Evolutionary conservation across 2,888 invertebrate species (phyloP).

Genomic region (Clitarchus hookeri): DNA sequence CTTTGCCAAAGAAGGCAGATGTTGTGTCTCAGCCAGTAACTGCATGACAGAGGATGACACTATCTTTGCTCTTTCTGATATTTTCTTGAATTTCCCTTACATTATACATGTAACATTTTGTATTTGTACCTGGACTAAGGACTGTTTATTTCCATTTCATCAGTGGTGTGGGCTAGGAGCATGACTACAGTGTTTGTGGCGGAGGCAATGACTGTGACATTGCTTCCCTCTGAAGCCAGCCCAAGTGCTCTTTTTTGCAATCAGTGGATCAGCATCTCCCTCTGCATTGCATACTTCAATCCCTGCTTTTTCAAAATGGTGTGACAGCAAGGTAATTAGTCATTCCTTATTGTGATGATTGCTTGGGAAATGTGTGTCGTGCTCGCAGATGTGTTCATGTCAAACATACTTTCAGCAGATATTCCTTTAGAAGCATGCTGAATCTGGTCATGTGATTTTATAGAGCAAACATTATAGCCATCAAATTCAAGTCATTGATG

Average conservation of each 20-base stretch:
- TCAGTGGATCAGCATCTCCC: too few relatives aligned
- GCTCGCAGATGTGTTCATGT: background rate
- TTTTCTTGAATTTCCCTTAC: too few relatives aligned
- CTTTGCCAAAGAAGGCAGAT: background rate
- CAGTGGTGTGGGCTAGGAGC: background rate
- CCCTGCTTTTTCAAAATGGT: background rate
- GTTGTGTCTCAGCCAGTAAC: background rate
- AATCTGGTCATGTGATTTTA: too few relatives aligned
- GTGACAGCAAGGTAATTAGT: background rate
- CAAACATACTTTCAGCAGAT: too few relatives aligned
- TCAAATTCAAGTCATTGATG: too few relatives aligned
- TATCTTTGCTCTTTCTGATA: too few relatives aligned
- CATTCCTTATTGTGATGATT: background rate
- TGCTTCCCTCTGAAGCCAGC: too few relatives aligned
- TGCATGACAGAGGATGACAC: too few relatives aligned
- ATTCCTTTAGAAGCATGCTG: background rate
- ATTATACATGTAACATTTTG: background rate
- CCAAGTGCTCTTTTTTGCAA: too few relatives aligned
- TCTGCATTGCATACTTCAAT: too few relatives aligned
- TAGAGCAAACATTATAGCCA: background rate
- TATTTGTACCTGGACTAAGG: too few relatives aligned
- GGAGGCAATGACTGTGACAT: too few relatives aligned
- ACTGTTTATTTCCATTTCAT: background rate
- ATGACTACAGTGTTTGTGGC: background rate
- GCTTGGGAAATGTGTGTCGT: background rate